phyloP scores from a whole-genome alignment of 2,888 invertebrate genomes.

The Catotricha subobsoleta region DNA sequence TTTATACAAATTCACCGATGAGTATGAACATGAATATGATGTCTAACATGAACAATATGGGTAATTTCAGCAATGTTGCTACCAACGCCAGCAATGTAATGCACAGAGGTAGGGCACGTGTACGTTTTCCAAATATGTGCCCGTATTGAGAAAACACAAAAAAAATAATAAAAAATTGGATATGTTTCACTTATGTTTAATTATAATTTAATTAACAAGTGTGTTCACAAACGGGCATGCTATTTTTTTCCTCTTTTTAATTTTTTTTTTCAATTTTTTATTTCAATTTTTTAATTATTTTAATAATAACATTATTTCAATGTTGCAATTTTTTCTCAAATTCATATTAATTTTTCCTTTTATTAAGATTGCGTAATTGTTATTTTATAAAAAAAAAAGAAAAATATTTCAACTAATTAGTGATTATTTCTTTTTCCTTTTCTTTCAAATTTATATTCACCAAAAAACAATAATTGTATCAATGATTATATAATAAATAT shows the following conservation, averaged over 20 bases:
- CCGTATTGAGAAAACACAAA: constrained; percentile 19
- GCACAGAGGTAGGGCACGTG: constrained; percentile 32
- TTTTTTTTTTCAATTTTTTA: background rate
- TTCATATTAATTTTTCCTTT: no score
- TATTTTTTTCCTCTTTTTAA: background rate
- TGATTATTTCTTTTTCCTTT: no score
- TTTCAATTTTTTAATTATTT: background rate
- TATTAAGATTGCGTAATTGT: no score
- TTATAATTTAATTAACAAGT: background rate
- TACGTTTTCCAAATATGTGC: constrained; percentile 30
- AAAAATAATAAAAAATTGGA: background rate
- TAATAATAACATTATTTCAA: no score
- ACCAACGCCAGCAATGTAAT: constrained; percentile 22
- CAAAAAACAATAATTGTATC: no score
- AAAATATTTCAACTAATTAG: no score
- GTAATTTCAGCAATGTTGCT: constrained; percentile 9
- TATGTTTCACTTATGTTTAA: background rate
- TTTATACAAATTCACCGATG: constrained; percentile 10
- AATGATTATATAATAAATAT: no score
- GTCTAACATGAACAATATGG: constrained; percentile 6
- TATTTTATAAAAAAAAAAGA: no score
- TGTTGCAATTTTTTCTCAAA: no score
- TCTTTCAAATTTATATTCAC: no score
- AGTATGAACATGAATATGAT: constrained; percentile 3
- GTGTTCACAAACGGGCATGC: background rate